Base-by-base conservation (phyloP, 2,113 vertebrate genomes). In the Pycnonotus jocosus region DNA sequence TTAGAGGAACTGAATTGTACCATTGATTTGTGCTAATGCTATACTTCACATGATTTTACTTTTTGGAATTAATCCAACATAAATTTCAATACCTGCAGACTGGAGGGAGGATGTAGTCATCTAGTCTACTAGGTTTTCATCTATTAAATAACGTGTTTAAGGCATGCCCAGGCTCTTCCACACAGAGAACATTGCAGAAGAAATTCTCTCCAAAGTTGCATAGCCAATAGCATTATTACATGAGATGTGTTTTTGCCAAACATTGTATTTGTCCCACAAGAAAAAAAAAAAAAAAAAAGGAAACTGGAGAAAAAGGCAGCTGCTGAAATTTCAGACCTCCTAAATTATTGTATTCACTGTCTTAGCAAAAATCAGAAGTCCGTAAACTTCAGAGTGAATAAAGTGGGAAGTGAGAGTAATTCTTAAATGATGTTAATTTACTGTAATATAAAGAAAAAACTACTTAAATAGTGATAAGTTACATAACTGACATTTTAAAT, bases 401-500 rank as follows among this genome's bases (percentile, higher is more conserved):
- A 91, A 89, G 17, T 70, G 30, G 40, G n/a, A 93, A 85, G 31
- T 40, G 37, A 89, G 12, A 82, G 50, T 69, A 88, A 90, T 93
- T 57, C 60, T 89, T 37, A 72, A 68, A 65, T 50, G 1, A 47
- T 61, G 30, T 38, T 77, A 58, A 80, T 72, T 85, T 79, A 85
- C 25, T 57, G 17, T n/a, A 89, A 73, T 40, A 91, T 15, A 80
- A 85, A 79, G 51, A 81, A 90, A 37, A 86, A 93, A 18, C 3
- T n/a, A 78, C 42, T 62, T 92, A 92, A 90, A 38, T 76, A 90
- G 47, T 61, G 50, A 21, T 77, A 61, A 48, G 35, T 94, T 96
- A 88, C 33, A 54, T 90, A 93, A 96, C 50, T 82, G 79, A 82
- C 62, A 93, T 96, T 96, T 93, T 82, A 69, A 95, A 87, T 81